Percentiles rank a stretch among this genome's conserved stretches.
Evolutionary conservation across 2,797 vertebrate species (phyloP).

Genomic region (Alauda arvensis): DNA sequence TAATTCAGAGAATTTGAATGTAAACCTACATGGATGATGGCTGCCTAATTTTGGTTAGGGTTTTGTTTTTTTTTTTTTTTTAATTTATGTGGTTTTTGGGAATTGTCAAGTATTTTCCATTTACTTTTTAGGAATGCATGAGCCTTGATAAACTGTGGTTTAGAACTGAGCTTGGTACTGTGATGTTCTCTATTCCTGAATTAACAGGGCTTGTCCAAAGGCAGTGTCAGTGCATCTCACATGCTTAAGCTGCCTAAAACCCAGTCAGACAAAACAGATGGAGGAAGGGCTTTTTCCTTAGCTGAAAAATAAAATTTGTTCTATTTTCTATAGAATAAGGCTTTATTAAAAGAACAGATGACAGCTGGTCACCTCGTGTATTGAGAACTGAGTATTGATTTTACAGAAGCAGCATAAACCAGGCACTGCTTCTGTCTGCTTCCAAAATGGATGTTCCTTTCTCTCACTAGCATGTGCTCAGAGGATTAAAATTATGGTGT

Average conservation of each 20-base stretch:
- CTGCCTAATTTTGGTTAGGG: background rate
- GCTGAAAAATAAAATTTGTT: background rate
- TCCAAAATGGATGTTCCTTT: background rate
- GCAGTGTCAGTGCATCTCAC: background rate
- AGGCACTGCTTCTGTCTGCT: background rate
- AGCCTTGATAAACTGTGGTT: background rate
- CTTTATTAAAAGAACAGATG: background rate
- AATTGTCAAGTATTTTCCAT: background rate
- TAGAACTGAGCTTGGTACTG: background rate
- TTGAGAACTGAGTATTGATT: background rate
- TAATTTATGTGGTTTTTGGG: background rate
- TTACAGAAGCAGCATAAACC: background rate
- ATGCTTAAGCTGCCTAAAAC: background rate
- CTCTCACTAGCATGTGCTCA: fast-evolving
- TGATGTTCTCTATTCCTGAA: background rate
- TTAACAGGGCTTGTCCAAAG: background rate
- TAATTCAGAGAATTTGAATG: background rate
- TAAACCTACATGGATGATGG: background rate
- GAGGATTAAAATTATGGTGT: background rate
- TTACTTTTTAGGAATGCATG: background rate
- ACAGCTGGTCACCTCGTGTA: background rate
- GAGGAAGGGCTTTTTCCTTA: background rate
- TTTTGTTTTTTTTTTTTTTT: background rate
- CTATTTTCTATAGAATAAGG: background rate
- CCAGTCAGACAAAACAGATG: background rate